A percentile compares a stretch with the other conserved stretches of the same genome.
These are phyloP conservation scores for Marmota monax DNA, from an alignment of 2,113 vertebrate genomes.

Conservation along the genomic window DNA sequence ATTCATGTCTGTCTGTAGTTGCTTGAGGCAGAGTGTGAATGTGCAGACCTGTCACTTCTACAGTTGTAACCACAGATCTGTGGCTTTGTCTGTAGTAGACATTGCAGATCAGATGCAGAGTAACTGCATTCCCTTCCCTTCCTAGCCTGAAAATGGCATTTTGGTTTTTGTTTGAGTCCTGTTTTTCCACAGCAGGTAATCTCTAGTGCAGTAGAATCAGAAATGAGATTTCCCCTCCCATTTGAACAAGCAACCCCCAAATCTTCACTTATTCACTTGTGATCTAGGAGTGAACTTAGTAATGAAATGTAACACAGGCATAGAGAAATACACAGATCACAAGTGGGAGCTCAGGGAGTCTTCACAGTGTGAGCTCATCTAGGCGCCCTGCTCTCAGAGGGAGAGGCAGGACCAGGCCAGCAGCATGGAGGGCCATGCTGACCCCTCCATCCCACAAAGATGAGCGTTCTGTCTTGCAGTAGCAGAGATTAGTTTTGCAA, in stretches of 20 bases:
- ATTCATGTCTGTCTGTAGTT: neutral
- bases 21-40: neutral
- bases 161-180: neutral
- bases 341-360: rapidly evolving
- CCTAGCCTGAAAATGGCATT: neutral
- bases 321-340: neutral
- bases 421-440: rapidly evolving
- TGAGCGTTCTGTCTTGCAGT: neutral
- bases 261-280: neutral
- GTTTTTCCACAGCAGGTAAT: neutral
- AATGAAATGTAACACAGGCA: neutral
- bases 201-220: neutral
- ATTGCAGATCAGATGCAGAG: neutral
- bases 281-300: neutral
- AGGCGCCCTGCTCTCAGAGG: neutral
- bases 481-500: neutral
- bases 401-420: neutral
- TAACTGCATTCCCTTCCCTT: rapidly evolving
- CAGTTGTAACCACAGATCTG: neutral
- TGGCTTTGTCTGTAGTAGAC: rapidly evolving
- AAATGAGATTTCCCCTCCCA: neutral
- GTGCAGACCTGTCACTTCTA: neutral
- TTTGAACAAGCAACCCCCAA: neutral
- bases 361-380: rapidly evolving
- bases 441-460: neutral